Evolutionary conservation across 2,888 invertebrate genomes (phyloP).

Genomic region (Molorchus minor): DNA sequence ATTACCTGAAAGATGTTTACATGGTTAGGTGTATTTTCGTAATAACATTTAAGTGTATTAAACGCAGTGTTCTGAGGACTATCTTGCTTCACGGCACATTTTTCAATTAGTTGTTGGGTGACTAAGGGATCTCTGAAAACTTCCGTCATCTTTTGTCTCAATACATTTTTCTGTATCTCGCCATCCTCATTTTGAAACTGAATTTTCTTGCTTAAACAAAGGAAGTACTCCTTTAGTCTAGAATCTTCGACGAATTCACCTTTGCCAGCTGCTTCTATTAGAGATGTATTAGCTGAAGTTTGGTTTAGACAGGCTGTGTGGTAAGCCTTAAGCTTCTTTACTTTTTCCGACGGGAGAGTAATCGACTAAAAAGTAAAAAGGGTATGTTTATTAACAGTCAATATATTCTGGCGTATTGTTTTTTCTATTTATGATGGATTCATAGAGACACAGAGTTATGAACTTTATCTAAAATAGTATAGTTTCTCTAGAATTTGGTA

Average conservation of each 20-base stretch:
- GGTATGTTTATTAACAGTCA: not conserved
- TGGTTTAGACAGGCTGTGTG: constrained; percentile 32
- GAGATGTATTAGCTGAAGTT: constrained; percentile 26
- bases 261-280: constrained; percentile 17
- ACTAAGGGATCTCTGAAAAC: constrained; percentile 18
- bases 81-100: constrained; percentile 35
- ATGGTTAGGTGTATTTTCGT: constrained; percentile 29
- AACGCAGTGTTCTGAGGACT: constrained; percentile 40
- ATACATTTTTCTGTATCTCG: constrained; percentile 13
- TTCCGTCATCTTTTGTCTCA: constrained; percentile 19
- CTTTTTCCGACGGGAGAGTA: constrained; percentile 20
- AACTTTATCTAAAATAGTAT: not conserved
- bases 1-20: constrained; percentile 26
- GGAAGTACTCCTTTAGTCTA: constrained; percentile 31
- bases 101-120: constrained; percentile 31
- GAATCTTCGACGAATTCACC: constrained; percentile 34
- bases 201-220: constrained; percentile 33
- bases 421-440: not conserved
- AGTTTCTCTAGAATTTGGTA: no score
- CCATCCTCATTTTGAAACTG: constrained; percentile 34
- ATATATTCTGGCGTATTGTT: not conserved
- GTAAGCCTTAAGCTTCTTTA: constrained; percentile 15
- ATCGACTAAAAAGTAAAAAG: constrained; percentile 6
- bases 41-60: constrained; percentile 31
- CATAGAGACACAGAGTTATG: not conserved